Evolutionary conservation across 2,888 invertebrate genomes (phyloP), one percentile per base, ranked within the genome.

Genomic region (Catocala nupta): DNA sequence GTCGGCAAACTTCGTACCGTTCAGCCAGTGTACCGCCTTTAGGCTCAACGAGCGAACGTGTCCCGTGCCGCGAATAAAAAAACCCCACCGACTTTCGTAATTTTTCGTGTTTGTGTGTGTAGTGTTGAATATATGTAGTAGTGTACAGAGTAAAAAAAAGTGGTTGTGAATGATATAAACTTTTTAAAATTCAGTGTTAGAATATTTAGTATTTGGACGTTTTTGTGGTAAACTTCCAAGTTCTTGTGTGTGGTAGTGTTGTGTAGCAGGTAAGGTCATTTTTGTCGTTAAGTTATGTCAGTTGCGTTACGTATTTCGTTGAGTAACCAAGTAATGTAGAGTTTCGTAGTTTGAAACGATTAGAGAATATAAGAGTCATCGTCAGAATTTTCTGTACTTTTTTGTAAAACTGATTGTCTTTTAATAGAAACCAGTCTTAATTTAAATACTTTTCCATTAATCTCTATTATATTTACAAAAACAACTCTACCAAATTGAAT

Each of bases 11-110:
- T 78, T 79, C 76, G 75, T 68, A 71, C 53, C 67, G 60, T 67
- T 63, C 77, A 81, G 78, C 49, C 84, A 85, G 85, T 85, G 75
- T 80, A 68, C 73, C 77, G 81, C 74, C 77, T 69, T 48, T 55
- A 52, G 71, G 79, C 76, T 73, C 44, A 13, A 49, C 33, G 71
- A 25, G 12, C 59, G 71, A 73, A 81, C 84, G 85, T 75, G 70
- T 63, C 52, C 53, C 25, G 59, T 57, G 63, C 12, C 66, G 54
- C 63, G 63, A 25, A 34, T 39, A 42, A 45, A 59, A 60, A 59
- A 67, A 44, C 45, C 13, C 48, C 51, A 39, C 36, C 67, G 63
- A 80, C 63, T 71, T 74, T 78, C 82, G 80, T 70, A 76, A 80
- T 78, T 75, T 82, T 64, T 63, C 68, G 84, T 79, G 72, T 43